Base-by-base conservation (phyloP, 2,888 invertebrate genomes). In the Eristalis intricaria region DNA sequence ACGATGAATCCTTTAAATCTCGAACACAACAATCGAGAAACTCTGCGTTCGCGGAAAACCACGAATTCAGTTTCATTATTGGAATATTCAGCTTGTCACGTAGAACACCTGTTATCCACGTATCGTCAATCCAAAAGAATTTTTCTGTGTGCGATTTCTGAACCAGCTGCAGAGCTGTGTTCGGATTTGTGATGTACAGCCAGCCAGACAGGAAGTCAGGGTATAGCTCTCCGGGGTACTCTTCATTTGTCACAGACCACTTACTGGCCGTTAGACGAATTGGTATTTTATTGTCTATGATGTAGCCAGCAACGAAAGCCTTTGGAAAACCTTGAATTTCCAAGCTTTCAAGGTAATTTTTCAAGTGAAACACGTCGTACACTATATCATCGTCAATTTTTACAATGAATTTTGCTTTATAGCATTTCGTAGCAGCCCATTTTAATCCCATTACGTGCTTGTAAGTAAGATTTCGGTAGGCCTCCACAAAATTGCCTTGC, bases 111-210 rank as follows among this genome's bases (percentile, higher is more conserved):
- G 98, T 98, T 0, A 98, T 93, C 91, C 96, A 96, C 63, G 97
- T 96, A 91, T 98, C 98, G 91, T 98, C 98, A 83, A 98, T 97
- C 98, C 98, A 98, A 93, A 98, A 98, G 90, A 96, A 96, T 22
- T 94, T 93, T n/a, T 95, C 93, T 43, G 93, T 91, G 38, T 93
- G 91, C 0, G 95, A 94, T 89, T 94, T 93, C 3, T 93, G 91
- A 26, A 95, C 93, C 69, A 98, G 91, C 23, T 93, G 93, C 22
- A 91, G 90, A 0, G 96, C 96, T 1, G 95, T 94, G 87, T 94
- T 93, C 0, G 95, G 94, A 77, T 96, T 96, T 2, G 96, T 96
- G 1, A 97, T 93, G 89, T 98, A 98, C 90, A 97, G 94, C 97
- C 97, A 97, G 0, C 97, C 97, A 5, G 97, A 97, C 10, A 97